Evolutionary conservation across 2,797 vertebrate genomes (phyloP).

Genomic region (Gadopsis bispinosus): DNA sequence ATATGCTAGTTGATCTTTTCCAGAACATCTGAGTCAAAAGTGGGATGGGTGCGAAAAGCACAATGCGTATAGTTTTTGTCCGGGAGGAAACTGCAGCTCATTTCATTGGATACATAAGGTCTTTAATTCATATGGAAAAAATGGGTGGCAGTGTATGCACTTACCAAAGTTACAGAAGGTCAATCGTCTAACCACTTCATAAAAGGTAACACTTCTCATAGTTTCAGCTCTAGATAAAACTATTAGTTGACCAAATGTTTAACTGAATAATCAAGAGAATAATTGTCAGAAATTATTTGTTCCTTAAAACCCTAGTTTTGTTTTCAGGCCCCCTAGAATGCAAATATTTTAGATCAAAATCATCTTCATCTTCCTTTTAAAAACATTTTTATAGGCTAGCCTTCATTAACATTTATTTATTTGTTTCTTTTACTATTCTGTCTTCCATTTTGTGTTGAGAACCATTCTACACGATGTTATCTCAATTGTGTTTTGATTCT

Average conservation of each 20-base stretch:
- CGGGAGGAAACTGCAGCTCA: neutral
- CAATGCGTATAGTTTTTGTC: neutral
- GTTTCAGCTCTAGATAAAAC: neutral
- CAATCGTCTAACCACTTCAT: neutral
- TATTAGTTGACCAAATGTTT: neutral
- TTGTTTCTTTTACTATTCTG: neutral
- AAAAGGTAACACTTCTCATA: neutral
- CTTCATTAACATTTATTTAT: neutral
- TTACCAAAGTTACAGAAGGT: neutral
- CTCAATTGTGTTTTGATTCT: neutral
- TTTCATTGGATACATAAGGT: slow-evolving; percentile 7
- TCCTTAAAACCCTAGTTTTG: neutral
- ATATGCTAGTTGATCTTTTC: slow-evolving; percentile 7
- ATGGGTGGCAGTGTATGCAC: neutral
- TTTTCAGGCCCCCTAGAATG: neutral
- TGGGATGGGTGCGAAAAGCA: neutral
- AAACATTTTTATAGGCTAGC: too few species aligned
- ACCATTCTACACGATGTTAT: neutral
- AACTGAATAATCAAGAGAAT: neutral
- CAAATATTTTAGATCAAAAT: neutral
- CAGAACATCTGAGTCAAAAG: neutral
- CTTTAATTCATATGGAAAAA: neutral
- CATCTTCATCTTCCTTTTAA: neutral
- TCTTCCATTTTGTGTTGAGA: neutral
- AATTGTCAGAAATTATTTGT: neutral